These are phyloP conservation scores for Spongia lamella DNA, from an alignment of 37 sponge, comb jelly and placozoan species.

Conservation along the genomic window DNA sequence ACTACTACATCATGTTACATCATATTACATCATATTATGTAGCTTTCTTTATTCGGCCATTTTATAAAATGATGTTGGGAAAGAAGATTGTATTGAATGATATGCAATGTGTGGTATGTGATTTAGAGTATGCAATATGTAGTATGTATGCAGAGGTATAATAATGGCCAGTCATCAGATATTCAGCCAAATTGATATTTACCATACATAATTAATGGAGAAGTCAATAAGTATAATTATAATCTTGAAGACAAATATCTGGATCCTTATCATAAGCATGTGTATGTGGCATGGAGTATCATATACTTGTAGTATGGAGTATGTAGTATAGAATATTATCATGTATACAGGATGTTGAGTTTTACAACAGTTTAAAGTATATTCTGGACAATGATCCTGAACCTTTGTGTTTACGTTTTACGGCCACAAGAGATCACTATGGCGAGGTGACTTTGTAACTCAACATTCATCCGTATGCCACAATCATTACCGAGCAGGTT, in stretches of 20 bases:
- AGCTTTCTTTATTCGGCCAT: conserved; percentile 97
- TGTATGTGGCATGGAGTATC: no score
- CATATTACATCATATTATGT: neutral
- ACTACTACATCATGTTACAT: neutral
- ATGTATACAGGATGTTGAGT: conserved; percentile 72
- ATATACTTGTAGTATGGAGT: no score
- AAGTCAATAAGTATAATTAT: no score
- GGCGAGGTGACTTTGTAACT: conserved; percentile 69
- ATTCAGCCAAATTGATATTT: no score
- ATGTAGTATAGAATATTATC: neutral
- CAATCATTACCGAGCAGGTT: conserved; percentile 39
- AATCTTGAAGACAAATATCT: no score
- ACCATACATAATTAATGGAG: no score
- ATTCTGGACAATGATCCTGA: conserved; percentile 97
- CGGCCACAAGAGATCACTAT: conserved; percentile 70
- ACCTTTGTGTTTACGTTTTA: conserved; percentile 80
- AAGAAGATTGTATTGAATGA: conserved; percentile 81
- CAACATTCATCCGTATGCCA: neutral
- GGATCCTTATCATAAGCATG: no score
- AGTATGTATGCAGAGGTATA: neutral
- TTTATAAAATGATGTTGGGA: conserved; percentile 92
- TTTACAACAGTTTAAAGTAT: conserved; percentile 89
- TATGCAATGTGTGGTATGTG: conserved; percentile 83
- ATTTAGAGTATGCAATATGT: conserved; percentile 22
- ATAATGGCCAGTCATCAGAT: conserved; percentile 7